Percentiles rank a stretch among this genome's conserved stretches.
phyloP scores from a whole-genome alignment of 2,113 vertebrate species.

The Tetrax tetrax region DNA sequence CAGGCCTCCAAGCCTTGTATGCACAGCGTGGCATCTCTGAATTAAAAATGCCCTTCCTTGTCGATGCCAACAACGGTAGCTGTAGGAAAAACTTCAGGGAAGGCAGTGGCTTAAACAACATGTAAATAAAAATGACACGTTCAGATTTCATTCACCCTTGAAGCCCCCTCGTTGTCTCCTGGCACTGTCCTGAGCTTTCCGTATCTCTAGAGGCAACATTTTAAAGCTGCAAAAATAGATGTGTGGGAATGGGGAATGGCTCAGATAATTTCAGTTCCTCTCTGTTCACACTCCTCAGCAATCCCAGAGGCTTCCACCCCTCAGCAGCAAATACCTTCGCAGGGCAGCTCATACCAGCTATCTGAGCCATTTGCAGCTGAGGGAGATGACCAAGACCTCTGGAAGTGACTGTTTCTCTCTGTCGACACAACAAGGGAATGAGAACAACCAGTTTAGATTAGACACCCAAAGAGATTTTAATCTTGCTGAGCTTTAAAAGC shows the following conservation, averaged over 20 bases:
- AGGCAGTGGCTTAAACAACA: background rate
- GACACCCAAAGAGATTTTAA: background rate
- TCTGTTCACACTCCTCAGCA: background rate
- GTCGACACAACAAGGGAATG: rapidly evolving
- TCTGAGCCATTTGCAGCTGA: background rate
- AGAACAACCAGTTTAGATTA: background rate
- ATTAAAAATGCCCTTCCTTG: background rate
- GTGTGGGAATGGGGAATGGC: background rate
- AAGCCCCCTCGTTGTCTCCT: background rate
- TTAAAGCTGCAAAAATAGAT: background rate
- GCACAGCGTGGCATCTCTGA: background rate
- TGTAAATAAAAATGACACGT: background rate
- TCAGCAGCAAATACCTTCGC: background rate
- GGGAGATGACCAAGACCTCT: background rate
- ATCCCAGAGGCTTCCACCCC: background rate
- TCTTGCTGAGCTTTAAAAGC: background rate
- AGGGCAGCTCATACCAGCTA: background rate
- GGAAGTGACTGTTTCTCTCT: background rate
- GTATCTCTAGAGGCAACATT: background rate
- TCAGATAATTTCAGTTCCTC: background rate
- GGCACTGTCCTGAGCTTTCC: background rate
- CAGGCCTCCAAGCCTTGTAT: background rate
- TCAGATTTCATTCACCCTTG: background rate
- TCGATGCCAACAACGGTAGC: background rate
- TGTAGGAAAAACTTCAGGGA: background rate